Percentiles rank a stretch among this genome's conserved stretches.
These are phyloP conservation scores for Leptinotarsa defecta DNA, from an alignment of 1,140 invertebrate species.

Conservation along the genomic window DNA sequence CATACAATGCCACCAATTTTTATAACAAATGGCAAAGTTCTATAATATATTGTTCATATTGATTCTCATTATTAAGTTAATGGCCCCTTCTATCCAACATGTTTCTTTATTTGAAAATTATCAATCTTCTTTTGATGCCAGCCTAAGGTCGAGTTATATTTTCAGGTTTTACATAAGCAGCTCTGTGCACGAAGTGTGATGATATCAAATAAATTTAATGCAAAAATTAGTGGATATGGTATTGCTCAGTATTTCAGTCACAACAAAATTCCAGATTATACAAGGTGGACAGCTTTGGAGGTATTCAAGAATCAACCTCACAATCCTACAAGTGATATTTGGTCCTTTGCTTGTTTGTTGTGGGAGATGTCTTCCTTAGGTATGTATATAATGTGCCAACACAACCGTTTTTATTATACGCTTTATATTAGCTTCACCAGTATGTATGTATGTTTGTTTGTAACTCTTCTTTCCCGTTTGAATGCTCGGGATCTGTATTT, in stretches of 20 bases:
- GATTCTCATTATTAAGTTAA: too few species aligned
- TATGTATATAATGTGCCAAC: slow-evolving; percentile 32
- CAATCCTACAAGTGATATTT: slow-evolving; percentile 75
- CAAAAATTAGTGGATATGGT: slow-evolving; percentile 77
- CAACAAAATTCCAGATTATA: slow-evolving; percentile 66
- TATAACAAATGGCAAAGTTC: too few species aligned
- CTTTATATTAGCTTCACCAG: too few species aligned
- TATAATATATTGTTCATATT: too few species aligned
- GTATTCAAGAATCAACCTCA: slow-evolving; percentile 69
- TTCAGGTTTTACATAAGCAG: slow-evolving; percentile 71
- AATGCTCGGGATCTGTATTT: too few species aligned
- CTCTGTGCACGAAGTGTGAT: slow-evolving; percentile 74
- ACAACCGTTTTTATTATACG: too few species aligned
- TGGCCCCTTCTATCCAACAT: too few species aligned
- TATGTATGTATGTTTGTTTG: too few species aligned
- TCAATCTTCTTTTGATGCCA: slow-evolving; percentile 4
- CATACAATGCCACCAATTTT: too few species aligned
- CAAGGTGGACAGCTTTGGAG: slow-evolving; percentile 78
- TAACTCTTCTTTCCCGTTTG: too few species aligned
- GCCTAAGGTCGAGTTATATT: slow-evolving; percentile 43
- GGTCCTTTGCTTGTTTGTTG: slow-evolving; percentile 79
- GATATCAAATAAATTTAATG: slow-evolving; percentile 63
- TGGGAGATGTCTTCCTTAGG: slow-evolving; percentile 85
- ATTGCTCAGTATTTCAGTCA: slow-evolving; percentile 57
- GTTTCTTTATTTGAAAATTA: background rate